phyloP scores from a whole-genome alignment of 2,113 vertebrate species.

The Neopipo cinnamomea region DNA sequence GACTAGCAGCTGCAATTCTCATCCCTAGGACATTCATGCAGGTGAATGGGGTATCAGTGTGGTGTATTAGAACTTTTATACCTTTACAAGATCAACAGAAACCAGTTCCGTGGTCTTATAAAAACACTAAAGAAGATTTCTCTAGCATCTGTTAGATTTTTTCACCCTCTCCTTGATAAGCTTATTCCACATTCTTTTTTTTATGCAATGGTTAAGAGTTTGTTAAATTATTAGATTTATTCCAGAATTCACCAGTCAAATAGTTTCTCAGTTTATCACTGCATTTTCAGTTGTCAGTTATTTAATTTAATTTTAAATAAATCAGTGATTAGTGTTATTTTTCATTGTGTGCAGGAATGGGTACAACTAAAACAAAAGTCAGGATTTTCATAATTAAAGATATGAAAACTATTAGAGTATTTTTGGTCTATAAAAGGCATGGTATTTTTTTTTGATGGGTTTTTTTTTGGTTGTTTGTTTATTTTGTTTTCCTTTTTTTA shows the following conservation, averaged over 20 bases:
- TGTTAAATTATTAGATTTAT: neutral
- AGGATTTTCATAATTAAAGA: neutral
- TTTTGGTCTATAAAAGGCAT: neutral
- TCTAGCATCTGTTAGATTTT: neutral
- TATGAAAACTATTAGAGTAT: neutral
- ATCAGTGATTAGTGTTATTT: neutral
- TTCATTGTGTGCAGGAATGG: neutral
- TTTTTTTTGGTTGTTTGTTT: neutral
- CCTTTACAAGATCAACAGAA: neutral
- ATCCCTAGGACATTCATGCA: neutral
- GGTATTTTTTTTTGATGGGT: neutral
- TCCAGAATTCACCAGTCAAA: neutral
- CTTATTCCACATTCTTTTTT: neutral
- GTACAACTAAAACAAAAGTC: neutral
- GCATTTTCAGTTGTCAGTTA: neutral
- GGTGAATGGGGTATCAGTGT: neutral
- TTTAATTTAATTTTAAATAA: neutral
- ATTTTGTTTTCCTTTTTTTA: neutral
- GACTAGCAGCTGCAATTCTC: neutral
- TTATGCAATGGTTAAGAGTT: neutral
- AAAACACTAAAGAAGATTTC: neutral
- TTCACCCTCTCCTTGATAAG: neutral
- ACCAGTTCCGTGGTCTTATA: neutral
- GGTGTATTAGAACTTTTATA: neutral
- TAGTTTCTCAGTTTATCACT: neutral